phyloP scores from a whole-genome alignment of 2,797 vertebrate genomes.

The Craterocephalus amniculus region DNA sequence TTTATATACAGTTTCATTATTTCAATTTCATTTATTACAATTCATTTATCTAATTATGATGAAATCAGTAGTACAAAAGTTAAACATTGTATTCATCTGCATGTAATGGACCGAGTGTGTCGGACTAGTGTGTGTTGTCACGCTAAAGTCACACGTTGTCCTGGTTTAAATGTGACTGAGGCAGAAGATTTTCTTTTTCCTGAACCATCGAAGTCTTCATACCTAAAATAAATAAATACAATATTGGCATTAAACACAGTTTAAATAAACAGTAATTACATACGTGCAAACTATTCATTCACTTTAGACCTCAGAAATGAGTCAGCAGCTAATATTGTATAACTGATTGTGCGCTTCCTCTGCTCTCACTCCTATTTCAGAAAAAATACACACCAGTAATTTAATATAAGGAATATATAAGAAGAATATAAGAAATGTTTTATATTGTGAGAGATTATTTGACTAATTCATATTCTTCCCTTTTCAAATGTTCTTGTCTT shows the following conservation, averaged over 20 bases:
- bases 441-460: conserved; percentile 3
- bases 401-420: not conserved
- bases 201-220: conserved; percentile 87
- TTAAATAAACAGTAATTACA: not conserved
- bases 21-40: too few relatives aligned
- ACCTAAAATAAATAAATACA: conserved; percentile 80
- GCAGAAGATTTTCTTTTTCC: conserved; percentile 81
- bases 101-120: not conserved
- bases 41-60: too few relatives aligned
- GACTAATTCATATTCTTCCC: conserved; percentile 19
- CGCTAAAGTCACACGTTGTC: conserved; percentile 93
- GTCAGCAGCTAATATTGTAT: conserved; percentile 15
- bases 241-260: not conserved
- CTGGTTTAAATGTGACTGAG: conserved; percentile 80
- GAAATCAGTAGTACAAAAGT: not conserved
- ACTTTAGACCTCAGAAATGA: conserved; percentile 10
- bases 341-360: not conserved
- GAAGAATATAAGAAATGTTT: conserved; percentile 9
- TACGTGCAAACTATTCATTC: not conserved
- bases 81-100: not conserved
- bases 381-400: conserved; percentile 16
- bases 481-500: conserved; percentile 29
- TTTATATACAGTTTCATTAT: too few relatives aligned
- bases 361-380: conserved; percentile 8
- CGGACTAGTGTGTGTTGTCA: conserved; percentile 59